Percentiles rank a stretch among this genome's conserved stretches.
These are phyloP conservation scores for Dinomys branickii DNA, from an alignment of 2,113 vertebrate species.

Conservation along the genomic window DNA sequence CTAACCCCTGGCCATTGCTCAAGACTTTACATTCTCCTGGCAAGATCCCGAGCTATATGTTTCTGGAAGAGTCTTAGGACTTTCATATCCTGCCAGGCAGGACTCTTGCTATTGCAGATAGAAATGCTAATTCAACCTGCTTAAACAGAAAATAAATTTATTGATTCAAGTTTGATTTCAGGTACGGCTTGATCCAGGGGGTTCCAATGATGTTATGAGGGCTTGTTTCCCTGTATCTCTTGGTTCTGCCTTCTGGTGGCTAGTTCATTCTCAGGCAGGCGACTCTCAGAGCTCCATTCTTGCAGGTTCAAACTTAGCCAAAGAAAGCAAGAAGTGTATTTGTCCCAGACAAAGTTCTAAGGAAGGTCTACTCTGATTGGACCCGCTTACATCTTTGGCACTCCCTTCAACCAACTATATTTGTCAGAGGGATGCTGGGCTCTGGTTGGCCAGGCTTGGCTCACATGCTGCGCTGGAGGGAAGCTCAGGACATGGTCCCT, in stretches of 20 bases:
- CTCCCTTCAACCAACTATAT: not conserved
- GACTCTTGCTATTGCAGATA: slow-evolving; percentile 25
- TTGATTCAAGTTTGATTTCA: slow-evolving; percentile 34
- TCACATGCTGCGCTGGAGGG: not conserved
- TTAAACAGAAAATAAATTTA: slow-evolving; percentile 74
- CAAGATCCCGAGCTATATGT: not conserved
- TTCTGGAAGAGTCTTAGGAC: not conserved
- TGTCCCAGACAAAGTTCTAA: not conserved
- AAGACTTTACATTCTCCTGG: not conserved
- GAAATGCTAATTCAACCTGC: slow-evolving; percentile 43
- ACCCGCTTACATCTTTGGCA: not conserved
- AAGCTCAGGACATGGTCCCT: not conserved
- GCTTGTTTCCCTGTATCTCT: not conserved
- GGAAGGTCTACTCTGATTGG: slow-evolving; percentile 5
- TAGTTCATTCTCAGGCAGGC: not conserved
- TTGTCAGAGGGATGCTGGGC: not conserved
- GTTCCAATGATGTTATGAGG: rapidly evolving
- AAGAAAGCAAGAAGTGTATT: not conserved
- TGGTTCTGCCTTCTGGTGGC: not conserved
- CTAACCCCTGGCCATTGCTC: not conserved
- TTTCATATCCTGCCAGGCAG: not conserved
- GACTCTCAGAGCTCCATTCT: not conserved
- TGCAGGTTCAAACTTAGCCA: not conserved
- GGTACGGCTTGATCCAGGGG: not conserved
- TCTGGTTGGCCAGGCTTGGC: not conserved